A percentile compares a stretch with the other conserved stretches of the same genome.
phyloP scores from a whole-genome alignment of 2,797 vertebrate species.

The Pangasius sanitwongsei region DNA sequence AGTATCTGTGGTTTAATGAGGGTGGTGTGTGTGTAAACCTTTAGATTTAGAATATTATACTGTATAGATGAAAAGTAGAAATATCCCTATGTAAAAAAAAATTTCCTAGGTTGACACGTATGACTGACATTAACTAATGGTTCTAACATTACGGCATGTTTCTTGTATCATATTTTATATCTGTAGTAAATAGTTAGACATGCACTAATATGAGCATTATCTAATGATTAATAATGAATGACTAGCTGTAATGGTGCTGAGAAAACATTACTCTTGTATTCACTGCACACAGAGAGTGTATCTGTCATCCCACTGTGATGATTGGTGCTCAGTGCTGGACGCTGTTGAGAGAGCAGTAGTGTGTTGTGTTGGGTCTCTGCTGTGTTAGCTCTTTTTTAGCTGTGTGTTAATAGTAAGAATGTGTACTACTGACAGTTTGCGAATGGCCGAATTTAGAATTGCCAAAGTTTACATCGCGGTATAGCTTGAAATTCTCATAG shows the following conservation, averaged over 20 bases:
- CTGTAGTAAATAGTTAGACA: background rate
- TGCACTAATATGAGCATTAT: background rate
- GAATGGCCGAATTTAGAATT: background rate
- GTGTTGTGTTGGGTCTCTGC: no score
- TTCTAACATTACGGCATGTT: background rate
- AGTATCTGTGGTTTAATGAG: background rate
- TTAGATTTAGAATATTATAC: background rate
- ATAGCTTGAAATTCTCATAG: background rate
- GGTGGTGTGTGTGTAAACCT: background rate
- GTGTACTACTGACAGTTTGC: background rate
- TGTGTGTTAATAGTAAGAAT: background rate
- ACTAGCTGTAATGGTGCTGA: background rate
- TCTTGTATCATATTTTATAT: background rate
- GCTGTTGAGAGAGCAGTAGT: background rate
- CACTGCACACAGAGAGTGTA: background rate
- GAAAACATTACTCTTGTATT: background rate
- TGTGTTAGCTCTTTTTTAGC: background rate
- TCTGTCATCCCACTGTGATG: background rate
- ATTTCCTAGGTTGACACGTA: background rate
- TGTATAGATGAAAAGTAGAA: background rate
- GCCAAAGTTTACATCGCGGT: background rate
- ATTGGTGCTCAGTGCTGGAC: background rate
- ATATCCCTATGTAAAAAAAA: background rate
- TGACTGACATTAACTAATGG: background rate
- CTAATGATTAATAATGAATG: slow-evolving; percentile 4